A percentile compares a stretch with the other conserved stretches of the same genome.
Conservation (phyloP, 2,113 vertebrate species). For the Proteles cristata region DNA sequence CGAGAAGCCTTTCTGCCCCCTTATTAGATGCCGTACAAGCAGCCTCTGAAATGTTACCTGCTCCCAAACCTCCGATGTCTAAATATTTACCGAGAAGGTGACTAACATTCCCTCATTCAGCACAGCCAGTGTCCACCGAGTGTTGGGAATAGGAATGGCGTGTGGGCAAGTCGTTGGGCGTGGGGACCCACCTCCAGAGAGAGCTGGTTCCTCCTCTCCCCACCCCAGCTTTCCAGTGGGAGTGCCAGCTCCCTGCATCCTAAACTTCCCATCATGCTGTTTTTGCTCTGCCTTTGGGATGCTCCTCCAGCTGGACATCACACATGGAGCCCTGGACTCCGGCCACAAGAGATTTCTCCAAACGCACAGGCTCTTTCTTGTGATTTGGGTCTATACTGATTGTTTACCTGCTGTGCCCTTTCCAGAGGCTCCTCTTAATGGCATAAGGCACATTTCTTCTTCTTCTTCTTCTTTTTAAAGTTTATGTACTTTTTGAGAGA, state of each 20-base stretch:
- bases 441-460: neutral
- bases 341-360: neutral
- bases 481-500: too few relatives aligned
- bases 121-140: neutral
- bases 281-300: neutral
- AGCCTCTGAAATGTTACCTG: constrained; percentile 23
- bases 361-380: neutral
- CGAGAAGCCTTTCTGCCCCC: neutral
- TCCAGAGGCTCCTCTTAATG: neutral
- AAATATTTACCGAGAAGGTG: constrained; percentile 45
- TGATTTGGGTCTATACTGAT: neutral
- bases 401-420: neutral
- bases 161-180: too few relatives aligned
- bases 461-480: too few relatives aligned
- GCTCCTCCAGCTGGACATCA: neutral
- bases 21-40: neutral
- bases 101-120: neutral
- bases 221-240: neutral
- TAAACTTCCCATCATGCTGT: neutral
- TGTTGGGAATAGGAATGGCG: neutral
- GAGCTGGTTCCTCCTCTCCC: neutral
- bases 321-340: neutral
- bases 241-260: neutral
- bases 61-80: constrained; percentile 37
- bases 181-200: neutral